Percentiles rank a stretch among this genome's conserved stretches.
phyloP scores from a whole-genome alignment of 2,113 vertebrate species.

The Ranitomeya imitator region DNA sequence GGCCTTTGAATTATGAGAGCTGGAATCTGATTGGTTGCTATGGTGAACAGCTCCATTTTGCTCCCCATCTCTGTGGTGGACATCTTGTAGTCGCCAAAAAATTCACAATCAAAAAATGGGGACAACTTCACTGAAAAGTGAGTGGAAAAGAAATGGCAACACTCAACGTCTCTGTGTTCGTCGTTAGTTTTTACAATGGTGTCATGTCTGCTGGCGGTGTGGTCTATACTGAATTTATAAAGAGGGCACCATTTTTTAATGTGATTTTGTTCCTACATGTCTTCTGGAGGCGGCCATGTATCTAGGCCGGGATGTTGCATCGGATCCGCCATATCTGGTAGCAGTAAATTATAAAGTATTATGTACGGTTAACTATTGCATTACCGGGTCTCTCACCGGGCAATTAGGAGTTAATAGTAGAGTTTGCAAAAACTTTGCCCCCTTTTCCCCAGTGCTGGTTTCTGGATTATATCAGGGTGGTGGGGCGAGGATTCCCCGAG shows the following conservation, averaged over 20 bases:
- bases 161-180: no score
- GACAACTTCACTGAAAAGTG: background rate
- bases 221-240: no score
- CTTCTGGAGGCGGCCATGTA: no score
- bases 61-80: background rate
- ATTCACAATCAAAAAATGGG: background rate
- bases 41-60: background rate
- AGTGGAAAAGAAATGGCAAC: background rate
- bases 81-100: background rate
- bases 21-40: background rate
- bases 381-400: background rate
- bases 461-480: constrained; percentile 5
- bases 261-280: no score
- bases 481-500: background rate
- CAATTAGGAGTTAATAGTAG: background rate
- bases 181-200: background rate
- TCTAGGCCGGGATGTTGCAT: no score
- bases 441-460: background rate
- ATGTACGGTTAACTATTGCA: background rate
- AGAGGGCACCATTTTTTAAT: no score
- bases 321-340: no score
- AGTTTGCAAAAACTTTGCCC: background rate
- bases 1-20: background rate
- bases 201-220: background rate
- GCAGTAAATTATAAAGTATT: background rate